Evolutionary conservation across 2,888 invertebrate genomes (phyloP).

Genomic region (Amphipoea lucens): DNA sequence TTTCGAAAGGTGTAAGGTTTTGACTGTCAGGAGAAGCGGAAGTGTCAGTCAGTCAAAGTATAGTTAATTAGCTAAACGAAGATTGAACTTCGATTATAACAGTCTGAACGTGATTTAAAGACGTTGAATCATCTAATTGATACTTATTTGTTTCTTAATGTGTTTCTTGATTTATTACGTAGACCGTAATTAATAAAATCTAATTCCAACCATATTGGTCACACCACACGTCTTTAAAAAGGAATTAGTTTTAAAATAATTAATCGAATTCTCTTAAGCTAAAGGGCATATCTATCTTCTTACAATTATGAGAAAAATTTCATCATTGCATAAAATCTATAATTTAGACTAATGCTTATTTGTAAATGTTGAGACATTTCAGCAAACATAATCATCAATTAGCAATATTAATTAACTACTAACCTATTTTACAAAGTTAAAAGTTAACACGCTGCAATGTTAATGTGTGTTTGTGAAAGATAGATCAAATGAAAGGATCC

Average conservation of each 20-base stretch:
- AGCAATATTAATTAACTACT: not conserved
- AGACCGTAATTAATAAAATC: not conserved
- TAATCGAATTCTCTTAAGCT: not conserved
- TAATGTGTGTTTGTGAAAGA: slow-evolving; percentile 8
- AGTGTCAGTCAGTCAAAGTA: slow-evolving; percentile 28
- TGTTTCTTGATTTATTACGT: not conserved
- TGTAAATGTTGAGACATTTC: not conserved
- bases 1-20: slow-evolving; percentile 8
- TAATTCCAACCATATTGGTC: not conserved
- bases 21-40: not conserved
- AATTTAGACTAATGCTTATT: slow-evolving; percentile 1
- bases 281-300: not conserved
- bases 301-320: not conserved
- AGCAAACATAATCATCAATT: not conserved
- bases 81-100: not conserved
- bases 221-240: not conserved
- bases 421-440: not conserved
- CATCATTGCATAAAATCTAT: slow-evolving; percentile 8
- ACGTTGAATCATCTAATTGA: not conserved
- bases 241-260: not conserved
- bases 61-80: not conserved
- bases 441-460: not conserved
- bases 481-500: not conserved
- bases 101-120: not conserved
- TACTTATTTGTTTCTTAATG: not conserved